Evolutionary conservation across 2,888 invertebrate species (phyloP), one percentile per base, ranked within the genome.

Genomic region (Philhelius pedissequus): DNA sequence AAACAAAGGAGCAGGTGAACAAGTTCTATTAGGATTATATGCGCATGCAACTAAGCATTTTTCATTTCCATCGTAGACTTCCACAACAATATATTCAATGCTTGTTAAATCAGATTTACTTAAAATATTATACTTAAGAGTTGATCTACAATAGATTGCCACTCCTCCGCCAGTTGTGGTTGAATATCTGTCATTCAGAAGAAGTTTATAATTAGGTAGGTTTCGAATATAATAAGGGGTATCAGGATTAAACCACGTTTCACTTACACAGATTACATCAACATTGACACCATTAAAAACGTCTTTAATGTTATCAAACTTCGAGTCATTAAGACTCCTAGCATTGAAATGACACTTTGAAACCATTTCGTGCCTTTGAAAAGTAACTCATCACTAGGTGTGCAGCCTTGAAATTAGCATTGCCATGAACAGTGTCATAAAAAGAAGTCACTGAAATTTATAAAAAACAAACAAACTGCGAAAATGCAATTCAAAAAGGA

Each of bases 211-310:
- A n/a, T 18, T 30, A n/a, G 30, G 6, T n/a, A 64, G n/a, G 3
- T 64, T 9, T 13, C 30, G 48, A 13, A 22, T 8, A 8, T n/a
- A 1, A 35, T 66, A n/a, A 11, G 8, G 18, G 4, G 50, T 8
- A 8, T 22, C n/a, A 11, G 50, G 66, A n/a, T 64, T 20, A 35
- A 64, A 64, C 20, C 48, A 64, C 2, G 64, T 64, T 13, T 64
- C 64, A 13, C 48, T 50, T n/a, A 66, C 48, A 66, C 48, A 64
- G 11, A 64, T 64, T 20, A 64, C 30, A 64, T 64, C 62, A 30
- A 45, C 30, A 11, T 43, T 4, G 1, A 11, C 11, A 11, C 25
- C 18, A 30, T 30, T 5, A 45, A 64, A 64, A 30, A 64, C 11
- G 18, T 27, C 13, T 13, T n/a, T 45, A 4, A 64, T 6, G 13